Base-by-base conservation (phyloP, 2,113 vertebrate genomes). In the Zosterops lateralis region DNA sequence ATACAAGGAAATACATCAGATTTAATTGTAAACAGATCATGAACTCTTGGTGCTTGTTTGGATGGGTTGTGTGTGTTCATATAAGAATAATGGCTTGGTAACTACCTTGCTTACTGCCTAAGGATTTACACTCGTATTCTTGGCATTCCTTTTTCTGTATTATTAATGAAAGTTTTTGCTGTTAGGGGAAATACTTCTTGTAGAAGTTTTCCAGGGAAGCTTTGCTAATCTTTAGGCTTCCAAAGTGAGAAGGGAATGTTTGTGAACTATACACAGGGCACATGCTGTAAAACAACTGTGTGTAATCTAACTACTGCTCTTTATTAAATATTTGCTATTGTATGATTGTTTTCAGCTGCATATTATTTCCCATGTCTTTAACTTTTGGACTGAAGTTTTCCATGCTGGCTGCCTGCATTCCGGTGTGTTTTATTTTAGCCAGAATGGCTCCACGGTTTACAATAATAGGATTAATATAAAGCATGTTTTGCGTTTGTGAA, bases 261-360 rank as follows among this genome's bases (percentile, higher is more conserved):
- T 83, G 60, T 61, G 77, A 84, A 61, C 38, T 74, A 6, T 47
- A 50, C 17, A 32, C 25, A 48, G 40, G 40, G 22, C n/a, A 74
- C 25, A 21, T 73, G 74, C 12, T 64, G 38, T 89, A 67, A 56
- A 91, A 76, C 48, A 80, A 92, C 50, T 53, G 19, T 54, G 6
- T 85, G 25, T 47, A 70, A 66, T 85, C n/a, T 70, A 70, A 71
- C 78, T 67, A 79, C 71, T 93, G 31, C 42, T 85, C 25, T 91
- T 87, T 71, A 70, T 73, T 76, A 79, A 93, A 51, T 85, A 91
- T 80, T 92, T 85, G 50, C 38, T 73, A 12, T 71, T 71, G 9
- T 74, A 20, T 71, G 81, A 83, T 83, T 88, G n/a, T 64, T 93
- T 92, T 90, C 87, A 91, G 81, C 87, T 94, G 78, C 19, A 36